Conservation (phyloP, 2,888 invertebrate species). For the Eilema depressum region DNA sequence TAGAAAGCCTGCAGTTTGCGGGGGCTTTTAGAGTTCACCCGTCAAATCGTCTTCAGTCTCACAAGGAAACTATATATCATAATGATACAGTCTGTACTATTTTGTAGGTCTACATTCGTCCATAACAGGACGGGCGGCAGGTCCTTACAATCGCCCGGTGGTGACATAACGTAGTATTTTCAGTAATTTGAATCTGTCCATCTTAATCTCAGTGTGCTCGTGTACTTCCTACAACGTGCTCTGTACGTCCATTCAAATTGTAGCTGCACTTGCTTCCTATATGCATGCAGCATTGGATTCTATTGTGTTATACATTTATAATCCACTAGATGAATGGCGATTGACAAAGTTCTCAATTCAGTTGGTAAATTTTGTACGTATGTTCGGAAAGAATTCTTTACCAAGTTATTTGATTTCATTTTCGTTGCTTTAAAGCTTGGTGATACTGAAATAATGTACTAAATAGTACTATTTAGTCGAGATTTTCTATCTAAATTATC, state of each 20-base stretch:
- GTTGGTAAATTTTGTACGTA: background rate
- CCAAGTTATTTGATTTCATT: no score
- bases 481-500: no score
- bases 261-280: slow-evolving; percentile 5
- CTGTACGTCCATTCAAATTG: background rate
- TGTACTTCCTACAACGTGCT: slow-evolving; percentile 28
- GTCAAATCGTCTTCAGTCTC: background rate
- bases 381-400: background rate
- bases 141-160: slow-evolving; percentile 24
- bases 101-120: slow-evolving; percentile 23
- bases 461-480: no score
- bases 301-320: background rate
- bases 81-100: slow-evolving; percentile 21
- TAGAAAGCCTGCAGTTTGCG: no score
- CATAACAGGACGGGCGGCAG: slow-evolving; percentile 25
- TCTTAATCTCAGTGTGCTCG: slow-evolving; percentile 41
- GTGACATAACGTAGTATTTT: slow-evolving; percentile 43
- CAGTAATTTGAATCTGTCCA: slow-evolving; percentile 47
- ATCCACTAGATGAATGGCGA: background rate
- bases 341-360: background rate
- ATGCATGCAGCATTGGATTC: background rate
- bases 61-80: slow-evolving; percentile 15
- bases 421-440: no score
- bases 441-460: no score
- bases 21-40: background rate